These are phyloP conservation scores for mouse (Mus musculus) DNA, from an alignment of 2,113 vertebrate genomes.

Conservation along the genomic window GRCm39 chr6:56235501-56236000, in stretches of 20 bases:
- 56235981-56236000: neutral
- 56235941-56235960: neutral
- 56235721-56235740: neutral
- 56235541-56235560: neutral
- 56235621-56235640: neutral
- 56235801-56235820: neutral
- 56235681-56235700: neutral
- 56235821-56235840: neutral
- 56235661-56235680: neutral
- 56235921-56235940: neutral
- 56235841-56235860: neutral
- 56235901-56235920: neutral
- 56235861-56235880: neutral
- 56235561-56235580: neutral
- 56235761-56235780: neutral
- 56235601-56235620: neutral
- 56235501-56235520: neutral
- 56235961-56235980: neutral
- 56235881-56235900: neutral
- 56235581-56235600: neutral
- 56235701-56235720: neutral
- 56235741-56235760: neutral
- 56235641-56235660: conserved; percentile 22
- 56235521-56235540: neutral
- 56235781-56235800: neutral